A percentile compares a stretch with the other conserved stretches of the same genome.
Evolutionary conservation across 2,797 vertebrate genomes (phyloP).

Genomic region (Lutjanus argentimaculatus): DNA sequence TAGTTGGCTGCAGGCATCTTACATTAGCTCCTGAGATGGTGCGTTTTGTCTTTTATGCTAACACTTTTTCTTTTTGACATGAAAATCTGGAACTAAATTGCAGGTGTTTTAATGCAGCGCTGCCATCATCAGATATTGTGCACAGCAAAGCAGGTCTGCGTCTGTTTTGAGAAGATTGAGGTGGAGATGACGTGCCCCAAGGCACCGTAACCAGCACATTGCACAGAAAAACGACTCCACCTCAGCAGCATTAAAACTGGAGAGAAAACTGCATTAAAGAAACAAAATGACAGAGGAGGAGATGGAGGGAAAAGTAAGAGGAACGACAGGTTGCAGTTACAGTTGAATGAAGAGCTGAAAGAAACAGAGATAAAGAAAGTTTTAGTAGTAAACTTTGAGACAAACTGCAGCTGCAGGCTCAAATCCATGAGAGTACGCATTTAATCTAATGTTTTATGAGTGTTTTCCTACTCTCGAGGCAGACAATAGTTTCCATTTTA

Average conservation of each 20-base stretch:
- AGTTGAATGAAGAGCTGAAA: constrained; percentile 8
- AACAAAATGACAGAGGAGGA: background rate
- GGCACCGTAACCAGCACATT: constrained; percentile 49
- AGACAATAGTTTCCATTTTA: constrained; percentile 10
- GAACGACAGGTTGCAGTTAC: constrained; percentile 3
- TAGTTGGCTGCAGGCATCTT: constrained; percentile 12
- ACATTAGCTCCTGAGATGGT: background rate
- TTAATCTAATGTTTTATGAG: constrained; percentile 1
- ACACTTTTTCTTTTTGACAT: background rate
- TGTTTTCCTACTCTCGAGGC: background rate
- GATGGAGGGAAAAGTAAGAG: constrained; percentile 21
- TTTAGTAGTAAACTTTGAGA: background rate
- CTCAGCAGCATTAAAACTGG: constrained; percentile 36
- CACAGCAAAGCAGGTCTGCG: constrained; percentile 21
- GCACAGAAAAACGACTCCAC: constrained; percentile 52
- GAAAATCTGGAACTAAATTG: background rate
- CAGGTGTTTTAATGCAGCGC: constrained; percentile 11
- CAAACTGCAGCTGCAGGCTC: constrained; percentile 6
- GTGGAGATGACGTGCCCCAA: constrained; percentile 30
- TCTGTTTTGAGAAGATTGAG: constrained; percentile 38
- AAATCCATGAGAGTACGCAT: background rate
- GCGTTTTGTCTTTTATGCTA: background rate
- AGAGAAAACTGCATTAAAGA: constrained; percentile 13
- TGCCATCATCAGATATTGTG: constrained; percentile 13
- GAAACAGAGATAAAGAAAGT: background rate